Evolutionary conservation across 2,888 invertebrate species (phyloP), one percentile per base, ranked within the genome.

Genomic region (Limnephilus auricula): DNA sequence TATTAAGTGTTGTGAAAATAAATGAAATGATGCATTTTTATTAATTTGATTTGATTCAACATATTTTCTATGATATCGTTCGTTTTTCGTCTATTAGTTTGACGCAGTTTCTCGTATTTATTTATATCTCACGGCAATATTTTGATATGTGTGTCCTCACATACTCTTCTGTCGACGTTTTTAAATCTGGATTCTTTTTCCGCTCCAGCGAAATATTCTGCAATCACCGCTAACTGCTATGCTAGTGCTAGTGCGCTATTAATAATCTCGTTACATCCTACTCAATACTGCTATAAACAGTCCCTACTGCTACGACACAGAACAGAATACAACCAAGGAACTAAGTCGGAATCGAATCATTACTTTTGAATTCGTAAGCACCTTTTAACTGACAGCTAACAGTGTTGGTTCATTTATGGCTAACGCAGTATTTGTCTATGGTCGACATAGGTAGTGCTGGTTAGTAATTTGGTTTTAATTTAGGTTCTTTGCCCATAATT

Each of bases 401-500:
- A n/a, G n/a, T n/a, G n/a, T n/a, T n/a, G n/a, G n/a, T n/a, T n/a
- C n/a, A n/a, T n/a, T n/a, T n/a, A n/a, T n/a, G n/a, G n/a, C n/a
- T n/a, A 90, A 80, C 86, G 45, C 89, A 89, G 86, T 85, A 78
- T 91, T 92, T 91, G 79, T 92, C 92, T 92, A 92, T 92, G 92
- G 92, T 80, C 80, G 45, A 85, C 89, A 91, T 91, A 91, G 91
- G 92, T 79, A 89, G 92, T 91, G 87, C 90, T 92, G 92, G 92
- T 91, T 89, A 90, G 92, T 92, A 89, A 92, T 91, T 92, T 92
- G 89, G 85, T 84, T 92, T 90, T 92, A 91, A 92, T 92, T 92
- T 92, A 82, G 89, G 89, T 92, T 50, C 85, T 84, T 90, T 91
- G 88, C 78, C 86, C 85, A 79, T 90, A 90, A 91, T 92, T 92